Evolutionary conservation across 2,797 vertebrate species (phyloP), one percentile per base, ranked within the genome.

Genomic region (Leucoraja ocellata): DNA sequence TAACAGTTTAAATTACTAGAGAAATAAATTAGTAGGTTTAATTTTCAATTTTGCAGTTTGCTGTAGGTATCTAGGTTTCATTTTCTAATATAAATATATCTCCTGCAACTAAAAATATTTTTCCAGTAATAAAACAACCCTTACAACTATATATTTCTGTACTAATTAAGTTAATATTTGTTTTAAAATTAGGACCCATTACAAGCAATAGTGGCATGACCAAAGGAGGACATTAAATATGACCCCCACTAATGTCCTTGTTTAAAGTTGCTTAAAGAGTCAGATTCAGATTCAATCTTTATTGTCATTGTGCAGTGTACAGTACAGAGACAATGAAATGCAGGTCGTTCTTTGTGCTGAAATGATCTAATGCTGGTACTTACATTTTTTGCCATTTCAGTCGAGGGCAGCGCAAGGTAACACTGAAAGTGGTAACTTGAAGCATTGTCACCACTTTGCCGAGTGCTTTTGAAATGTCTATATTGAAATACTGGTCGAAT

Each of bases 11-110:
- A 65, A n/a, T 13, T 4, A 14, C 28, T 4, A 28, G 36, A 18
- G 65, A 91, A 73, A 91, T 91, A 14, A 74, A 91, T 91, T 68
- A 91, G 11, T 74, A 28, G 65, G 25, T 91, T 74, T 21, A 6
- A 0, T 91, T 46, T 4, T 91, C 28, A 46, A 92, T n/a, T 73
- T 92, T 76, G 32, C 3, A 74, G 25, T 46, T 23, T 90, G 28
- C 1, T 91, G 11, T 39, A 14, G 9, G 1, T 91, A 21, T 54
- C 74, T 74, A 73, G 39, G 6, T 58, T 84, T 61, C 8, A 1
- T 5, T 92, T 65, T 71, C n/a, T 71, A 65, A 32, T 32, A 39
- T 71, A n/a, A 71, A 61, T 58, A 28, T 1, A 4, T 80, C 39
- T 90, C 18, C 71, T 92, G 71, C 25, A 74, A 73, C 68, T 8